A percentile compares a stretch with the other conserved stretches of the same genome.
phyloP scores from a whole-genome alignment of 2,113 vertebrate species.

The Ariopsis seemanni region DNA sequence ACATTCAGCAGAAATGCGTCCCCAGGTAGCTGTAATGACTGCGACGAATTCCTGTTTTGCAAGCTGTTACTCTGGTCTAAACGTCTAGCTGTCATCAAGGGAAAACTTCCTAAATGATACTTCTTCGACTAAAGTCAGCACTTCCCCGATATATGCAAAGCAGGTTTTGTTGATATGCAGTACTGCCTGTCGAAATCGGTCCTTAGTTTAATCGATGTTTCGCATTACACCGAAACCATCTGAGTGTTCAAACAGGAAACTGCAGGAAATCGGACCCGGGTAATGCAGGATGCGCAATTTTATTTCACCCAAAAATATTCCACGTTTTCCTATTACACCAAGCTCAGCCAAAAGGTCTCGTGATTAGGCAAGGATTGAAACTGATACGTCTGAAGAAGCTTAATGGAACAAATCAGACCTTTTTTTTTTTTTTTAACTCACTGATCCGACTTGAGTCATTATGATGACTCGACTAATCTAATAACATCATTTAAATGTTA shows the following conservation, averaged over 20 bases:
- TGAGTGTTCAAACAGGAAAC: slow-evolving; percentile 6
- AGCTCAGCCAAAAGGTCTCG: neutral
- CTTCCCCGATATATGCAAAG: slow-evolving; percentile 16
- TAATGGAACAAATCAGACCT: slow-evolving; percentile 41
- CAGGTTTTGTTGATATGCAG: neutral
- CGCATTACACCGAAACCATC: neutral
- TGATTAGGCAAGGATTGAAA: slow-evolving; percentile 30
- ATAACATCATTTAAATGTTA: slow-evolving; percentile 47
- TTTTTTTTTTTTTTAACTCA: neutral
- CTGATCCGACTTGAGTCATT: slow-evolving; percentile 34
- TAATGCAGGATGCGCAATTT: neutral
- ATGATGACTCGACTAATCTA: slow-evolving; percentile 45
- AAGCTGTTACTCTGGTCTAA: slow-evolving; percentile 31
- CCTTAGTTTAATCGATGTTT: neutral
- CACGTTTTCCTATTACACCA: neutral
- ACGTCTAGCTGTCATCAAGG: slow-evolving; percentile 21
- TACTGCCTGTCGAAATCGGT: neutral
- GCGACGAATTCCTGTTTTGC: slow-evolving; percentile 30
- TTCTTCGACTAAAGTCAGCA: slow-evolving; percentile 9
- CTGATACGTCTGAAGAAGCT: slow-evolving; percentile 24
- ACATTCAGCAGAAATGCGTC: slow-evolving; percentile 36
- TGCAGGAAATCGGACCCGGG: neutral
- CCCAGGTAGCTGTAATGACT: slow-evolving; percentile 32
- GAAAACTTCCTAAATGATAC: slow-evolving; percentile 11
- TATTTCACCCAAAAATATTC: neutral